These are phyloP conservation scores for Drosophila punjabiensis DNA, from an alignment of 1,140 invertebrate species.

Conservation along the genomic window DNA sequence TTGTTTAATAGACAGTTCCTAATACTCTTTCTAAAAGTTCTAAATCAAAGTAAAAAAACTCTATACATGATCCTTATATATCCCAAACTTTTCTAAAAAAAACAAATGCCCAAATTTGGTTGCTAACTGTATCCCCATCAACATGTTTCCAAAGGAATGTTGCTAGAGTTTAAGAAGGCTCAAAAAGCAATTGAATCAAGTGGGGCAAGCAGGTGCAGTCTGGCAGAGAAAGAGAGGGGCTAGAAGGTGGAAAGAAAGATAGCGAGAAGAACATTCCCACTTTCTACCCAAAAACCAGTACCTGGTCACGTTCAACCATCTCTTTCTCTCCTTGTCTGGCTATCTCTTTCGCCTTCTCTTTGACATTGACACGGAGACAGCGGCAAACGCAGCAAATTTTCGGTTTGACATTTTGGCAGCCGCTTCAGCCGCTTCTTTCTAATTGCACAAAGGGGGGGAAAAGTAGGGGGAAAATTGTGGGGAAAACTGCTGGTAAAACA, in stretches of 20 bases:
- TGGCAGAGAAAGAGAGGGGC: constrained; percentile 1
- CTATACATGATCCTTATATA: too few species aligned
- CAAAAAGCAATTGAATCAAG: constrained; percentile 28
- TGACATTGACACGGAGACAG: constrained; percentile 55
- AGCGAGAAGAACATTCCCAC: constrained; percentile 25
- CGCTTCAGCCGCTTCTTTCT: constrained; percentile 59
- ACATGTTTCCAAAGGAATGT: constrained; percentile 42
- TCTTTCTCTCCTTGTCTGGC: constrained; percentile 4
- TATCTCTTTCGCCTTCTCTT: not conserved
- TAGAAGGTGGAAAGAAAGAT: not conserved
- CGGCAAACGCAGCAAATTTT: constrained; percentile 71
- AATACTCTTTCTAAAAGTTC: too few species aligned
- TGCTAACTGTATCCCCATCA: constrained; percentile 11
- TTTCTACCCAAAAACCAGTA: constrained; percentile 49
- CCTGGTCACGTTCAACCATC: constrained; percentile 9
- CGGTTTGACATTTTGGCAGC: constrained; percentile 79
- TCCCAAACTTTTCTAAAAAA: not conserved
- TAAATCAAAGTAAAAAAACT: too few species aligned
- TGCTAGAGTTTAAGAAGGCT: constrained; percentile 28
- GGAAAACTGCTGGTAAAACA: not conserved
- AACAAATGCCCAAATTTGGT: constrained; percentile 7
- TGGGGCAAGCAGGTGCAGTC: constrained; percentile 43
- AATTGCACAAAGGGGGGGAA: constrained; percentile 52
- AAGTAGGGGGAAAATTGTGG: not conserved
- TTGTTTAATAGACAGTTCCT: not conserved